These are phyloP conservation scores for Hylomyscus alleni DNA, from an alignment of 2,797 vertebrate genomes.

Conservation along the genomic window DNA sequence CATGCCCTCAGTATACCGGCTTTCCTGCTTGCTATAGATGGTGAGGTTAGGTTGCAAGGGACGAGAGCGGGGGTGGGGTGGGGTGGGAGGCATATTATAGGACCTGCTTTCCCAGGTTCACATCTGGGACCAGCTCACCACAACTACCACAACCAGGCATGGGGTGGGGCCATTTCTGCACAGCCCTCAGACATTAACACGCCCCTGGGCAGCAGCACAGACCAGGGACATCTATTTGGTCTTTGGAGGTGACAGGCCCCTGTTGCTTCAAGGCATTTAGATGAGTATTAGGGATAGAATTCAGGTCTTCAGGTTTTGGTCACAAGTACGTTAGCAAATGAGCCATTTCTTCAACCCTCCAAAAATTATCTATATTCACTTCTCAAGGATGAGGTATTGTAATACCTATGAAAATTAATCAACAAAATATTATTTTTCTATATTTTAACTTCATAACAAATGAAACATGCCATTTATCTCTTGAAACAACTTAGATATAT, in stretches of 20 bases:
- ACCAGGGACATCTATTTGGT: too few relatives aligned
- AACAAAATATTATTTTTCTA: slow-evolving; percentile 25
- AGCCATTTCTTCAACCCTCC: neutral
- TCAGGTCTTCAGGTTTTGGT: neutral
- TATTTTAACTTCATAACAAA: slow-evolving; percentile 4
- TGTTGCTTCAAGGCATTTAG: neutral
- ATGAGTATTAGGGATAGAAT: neutral
- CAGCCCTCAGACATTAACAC: neutral
- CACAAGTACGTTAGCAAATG: neutral
- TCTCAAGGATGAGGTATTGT: neutral
- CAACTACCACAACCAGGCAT: neutral
- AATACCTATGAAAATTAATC: slow-evolving; percentile 22
- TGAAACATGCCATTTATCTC: neutral
- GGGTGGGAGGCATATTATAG: neutral
- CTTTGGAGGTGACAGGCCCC: too few relatives aligned
- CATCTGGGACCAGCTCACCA: neutral
- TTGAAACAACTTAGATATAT: neutral
- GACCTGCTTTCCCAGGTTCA: neutral
- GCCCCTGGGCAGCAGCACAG: too few relatives aligned
- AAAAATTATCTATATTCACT: neutral
- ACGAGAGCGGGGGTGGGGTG: neutral
- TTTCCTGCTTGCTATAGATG: neutral
- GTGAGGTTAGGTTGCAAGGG: neutral
- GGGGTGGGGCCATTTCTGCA: neutral
- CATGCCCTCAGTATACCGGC: neutral